A percentile compares a stretch with the other conserved stretches of the same genome.
Conservation (phyloP, 2,113 vertebrate genomes). For the Silurus glanis region DNA sequence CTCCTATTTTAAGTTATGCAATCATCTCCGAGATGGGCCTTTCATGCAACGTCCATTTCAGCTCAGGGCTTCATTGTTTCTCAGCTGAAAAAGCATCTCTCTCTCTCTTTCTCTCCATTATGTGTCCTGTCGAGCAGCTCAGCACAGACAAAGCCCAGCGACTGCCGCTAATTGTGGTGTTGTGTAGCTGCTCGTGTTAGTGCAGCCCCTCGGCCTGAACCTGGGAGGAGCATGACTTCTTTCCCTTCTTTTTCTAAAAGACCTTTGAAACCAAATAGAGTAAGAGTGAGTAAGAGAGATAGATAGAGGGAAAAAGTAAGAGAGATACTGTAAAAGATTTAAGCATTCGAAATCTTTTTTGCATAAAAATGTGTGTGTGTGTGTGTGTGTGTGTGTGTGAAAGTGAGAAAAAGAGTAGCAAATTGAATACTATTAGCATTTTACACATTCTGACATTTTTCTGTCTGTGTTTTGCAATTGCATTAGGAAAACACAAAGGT, state of each 20-base stretch:
- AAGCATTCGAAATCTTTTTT: neutral
- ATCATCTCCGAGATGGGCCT: conserved; percentile 47
- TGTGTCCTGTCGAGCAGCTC: conserved; percentile 53
- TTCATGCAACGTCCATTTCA: conserved; percentile 49
- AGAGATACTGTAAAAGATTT: neutral
- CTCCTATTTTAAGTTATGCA: conserved; percentile 56
- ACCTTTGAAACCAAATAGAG: conserved; percentile 14
- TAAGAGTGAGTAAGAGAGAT: neutral
- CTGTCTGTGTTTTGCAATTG: neutral
- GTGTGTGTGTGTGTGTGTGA: neutral
- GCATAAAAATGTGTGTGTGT: no score
- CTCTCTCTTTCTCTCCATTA: conserved; percentile 50
- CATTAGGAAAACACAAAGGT: neutral
- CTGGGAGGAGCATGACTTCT: conserved; percentile 44
- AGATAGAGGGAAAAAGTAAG: neutral
- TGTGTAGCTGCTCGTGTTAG: conserved; percentile 56
- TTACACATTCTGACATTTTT: neutral
- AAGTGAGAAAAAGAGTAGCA: neutral
- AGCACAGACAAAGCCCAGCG: conserved; percentile 55
- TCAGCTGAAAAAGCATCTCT: conserved; percentile 52
- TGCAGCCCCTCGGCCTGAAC: conserved; percentile 48
- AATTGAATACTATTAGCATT: neutral
- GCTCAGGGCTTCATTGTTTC: conserved; percentile 51
- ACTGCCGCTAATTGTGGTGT: conserved; percentile 58
- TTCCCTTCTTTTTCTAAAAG: conserved; percentile 30